These are phyloP conservation scores for Cyphomyrus plagiostoma DNA, from an alignment of 2,113 vertebrate genomes.

Conservation along the genomic window DNA sequence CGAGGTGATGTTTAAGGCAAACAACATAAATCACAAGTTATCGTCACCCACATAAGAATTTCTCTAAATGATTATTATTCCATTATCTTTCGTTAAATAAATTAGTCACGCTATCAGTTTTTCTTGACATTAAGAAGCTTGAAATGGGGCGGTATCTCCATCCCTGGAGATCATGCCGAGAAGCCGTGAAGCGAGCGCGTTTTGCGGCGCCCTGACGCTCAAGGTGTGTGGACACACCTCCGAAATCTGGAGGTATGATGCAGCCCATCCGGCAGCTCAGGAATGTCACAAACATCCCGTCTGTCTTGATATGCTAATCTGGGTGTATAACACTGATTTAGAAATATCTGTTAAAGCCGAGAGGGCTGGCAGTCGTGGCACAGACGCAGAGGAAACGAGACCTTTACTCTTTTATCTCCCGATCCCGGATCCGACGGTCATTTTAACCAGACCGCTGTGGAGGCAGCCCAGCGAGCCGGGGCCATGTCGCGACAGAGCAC, in stretches of 20 bases:
- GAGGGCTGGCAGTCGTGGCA: background rate
- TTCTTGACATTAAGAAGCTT: background rate
- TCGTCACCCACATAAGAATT: background rate
- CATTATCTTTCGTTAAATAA: background rate
- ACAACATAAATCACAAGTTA: background rate
- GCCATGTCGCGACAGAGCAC: conserved; percentile 40
- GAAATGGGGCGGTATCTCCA: background rate
- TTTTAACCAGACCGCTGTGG: too few relatives aligned
- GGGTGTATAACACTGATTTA: conserved; percentile 18
- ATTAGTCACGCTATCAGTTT: background rate
- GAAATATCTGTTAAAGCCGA: background rate
- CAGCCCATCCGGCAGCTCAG: conserved; percentile 31
- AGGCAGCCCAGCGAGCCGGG: background rate
- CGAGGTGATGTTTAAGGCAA: background rate
- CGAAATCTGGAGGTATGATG: conserved; percentile 1
- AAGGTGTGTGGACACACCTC: background rate
- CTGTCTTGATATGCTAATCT: conserved; percentile 37
- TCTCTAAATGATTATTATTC: background rate
- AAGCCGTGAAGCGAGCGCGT: background rate
- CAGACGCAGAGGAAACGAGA: background rate
- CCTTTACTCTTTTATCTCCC: background rate
- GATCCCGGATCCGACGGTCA: background rate
- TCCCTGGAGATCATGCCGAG: background rate
- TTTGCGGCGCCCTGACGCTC: background rate
- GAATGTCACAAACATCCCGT: conserved; percentile 54